Evolutionary conservation across 1,140 invertebrate species (phyloP).

Genomic region (Drosophila virilis): DNA sequence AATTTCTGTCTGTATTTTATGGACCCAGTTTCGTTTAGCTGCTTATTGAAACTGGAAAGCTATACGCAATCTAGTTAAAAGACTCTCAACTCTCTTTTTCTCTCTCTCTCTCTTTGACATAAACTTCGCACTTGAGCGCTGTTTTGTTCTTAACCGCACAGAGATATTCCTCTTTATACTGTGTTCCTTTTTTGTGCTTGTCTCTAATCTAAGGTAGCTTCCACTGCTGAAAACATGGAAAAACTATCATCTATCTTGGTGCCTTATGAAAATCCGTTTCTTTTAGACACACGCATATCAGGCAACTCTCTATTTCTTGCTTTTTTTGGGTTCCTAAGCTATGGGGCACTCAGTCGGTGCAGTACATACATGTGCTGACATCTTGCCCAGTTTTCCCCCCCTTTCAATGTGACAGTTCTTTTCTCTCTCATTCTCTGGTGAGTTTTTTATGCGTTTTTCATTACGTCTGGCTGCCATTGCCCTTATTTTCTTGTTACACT

Average conservation of each 20-base stretch:
- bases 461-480: conserved; percentile 58
- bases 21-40: conserved; percentile 17
- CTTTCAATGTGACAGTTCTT: conserved; percentile 26
- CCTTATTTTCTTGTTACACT: conserved; percentile 80
- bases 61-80: conserved; percentile 35
- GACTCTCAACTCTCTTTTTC: conserved; percentile 7
- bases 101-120: background rate
- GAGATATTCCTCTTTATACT: conserved; percentile 26
- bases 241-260: conserved; percentile 62
- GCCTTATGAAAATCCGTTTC: conserved; percentile 68
- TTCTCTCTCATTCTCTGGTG: background rate
- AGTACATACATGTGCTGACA: conserved; percentile 29
- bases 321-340: background rate
- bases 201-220: conserved; percentile 61
- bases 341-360: conserved; percentile 6
- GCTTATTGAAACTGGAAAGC: conserved; percentile 20
- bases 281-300: conserved; percentile 37
- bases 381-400: conserved; percentile 22
- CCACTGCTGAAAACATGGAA: conserved; percentile 17
- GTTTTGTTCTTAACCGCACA: conserved; percentile 35
- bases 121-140: conserved; percentile 17
- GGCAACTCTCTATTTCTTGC: background rate
- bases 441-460: conserved; percentile 51
- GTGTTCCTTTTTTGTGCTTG: conserved; percentile 27
- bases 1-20: conserved; percentile 25